Evolutionary conservation across 2,113 vertebrate genomes (phyloP).

Genomic region (Ochotona princeps): DNA sequence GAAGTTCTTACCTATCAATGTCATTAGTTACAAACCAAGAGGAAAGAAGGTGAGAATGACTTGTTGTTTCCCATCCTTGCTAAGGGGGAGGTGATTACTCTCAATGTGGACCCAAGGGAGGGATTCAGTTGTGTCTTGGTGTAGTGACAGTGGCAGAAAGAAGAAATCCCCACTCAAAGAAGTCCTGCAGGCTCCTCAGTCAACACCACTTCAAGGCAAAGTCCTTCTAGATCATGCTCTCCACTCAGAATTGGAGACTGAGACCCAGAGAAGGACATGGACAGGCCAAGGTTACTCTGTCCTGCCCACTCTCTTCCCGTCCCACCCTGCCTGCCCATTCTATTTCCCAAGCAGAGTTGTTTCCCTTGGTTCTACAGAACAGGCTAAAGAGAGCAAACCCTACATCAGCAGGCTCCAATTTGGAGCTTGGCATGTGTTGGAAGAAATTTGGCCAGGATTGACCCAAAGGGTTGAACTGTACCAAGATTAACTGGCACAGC

Average conservation of each 20-base stretch:
- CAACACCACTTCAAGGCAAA: not conserved
- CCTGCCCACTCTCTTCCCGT: too few species aligned
- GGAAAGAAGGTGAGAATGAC: not conserved
- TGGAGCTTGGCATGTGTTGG: not conserved
- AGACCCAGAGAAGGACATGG: not conserved
- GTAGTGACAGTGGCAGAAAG: not conserved
- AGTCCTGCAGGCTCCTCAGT: not conserved
- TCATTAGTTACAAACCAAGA: not conserved
- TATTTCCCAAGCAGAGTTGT: not conserved
- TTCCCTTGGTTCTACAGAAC: not conserved
- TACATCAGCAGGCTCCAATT: not conserved
- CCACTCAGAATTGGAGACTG: not conserved
- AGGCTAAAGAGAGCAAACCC: not conserved
- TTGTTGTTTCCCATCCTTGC: not conserved
- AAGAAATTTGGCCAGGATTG: not conserved
- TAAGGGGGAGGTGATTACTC: not conserved
- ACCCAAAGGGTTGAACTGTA: not conserved
- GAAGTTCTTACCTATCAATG: not conserved
- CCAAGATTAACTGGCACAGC: not conserved
- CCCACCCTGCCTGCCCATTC: not conserved
- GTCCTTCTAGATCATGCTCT: not conserved
- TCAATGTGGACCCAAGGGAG: not conserved
- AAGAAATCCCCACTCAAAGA: too few species aligned
- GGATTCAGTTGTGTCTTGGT: not conserved
- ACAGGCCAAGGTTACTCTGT: not conserved